Evolutionary conservation across 30 jellyfish, hydroid and myxozoan genomes (phyloP).

Genomic region (Phacellophora camtschatica): DNA sequence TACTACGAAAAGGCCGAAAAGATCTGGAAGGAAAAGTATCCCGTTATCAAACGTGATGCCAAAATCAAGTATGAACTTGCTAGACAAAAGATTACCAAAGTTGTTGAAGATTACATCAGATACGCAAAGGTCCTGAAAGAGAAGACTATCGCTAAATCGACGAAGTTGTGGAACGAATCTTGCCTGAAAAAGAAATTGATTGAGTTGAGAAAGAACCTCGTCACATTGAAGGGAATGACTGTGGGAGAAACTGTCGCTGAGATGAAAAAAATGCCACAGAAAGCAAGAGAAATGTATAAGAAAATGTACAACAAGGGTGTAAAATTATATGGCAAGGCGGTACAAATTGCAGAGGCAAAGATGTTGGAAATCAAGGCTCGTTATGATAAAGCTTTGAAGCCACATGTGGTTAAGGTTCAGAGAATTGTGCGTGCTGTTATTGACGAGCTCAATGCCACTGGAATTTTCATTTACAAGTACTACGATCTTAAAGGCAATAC

Average conservation of each 20-base stretch:
- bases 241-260: constrained; percentile 91
- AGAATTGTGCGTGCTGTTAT: constrained; percentile 34
- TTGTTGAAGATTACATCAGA: constrained; percentile 29
- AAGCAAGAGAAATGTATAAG: constrained; percentile 19
- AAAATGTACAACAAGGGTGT: constrained; percentile 20
- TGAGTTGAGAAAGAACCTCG: constrained; percentile 35
- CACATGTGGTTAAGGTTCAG: constrained; percentile 37
- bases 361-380: constrained; percentile 12
- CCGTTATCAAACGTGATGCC: constrained; percentile 28
- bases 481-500: constrained; percentile 62
- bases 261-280: constrained; percentile 72
- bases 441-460: constrained; percentile 72
- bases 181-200: constrained; percentile 37
- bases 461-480: constrained; percentile 59
- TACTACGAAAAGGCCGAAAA: constrained; percentile 56
- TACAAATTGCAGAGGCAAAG: neutral
- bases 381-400: constrained; percentile 17
- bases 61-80: constrained; percentile 29
- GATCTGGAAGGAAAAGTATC: constrained; percentile 67
- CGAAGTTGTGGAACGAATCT: constrained; percentile 67
- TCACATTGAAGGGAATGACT: constrained; percentile 79
- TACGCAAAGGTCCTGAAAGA: constrained; percentile 64
- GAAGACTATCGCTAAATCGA: constrained; percentile 21
- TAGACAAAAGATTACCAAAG: constrained; percentile 2
- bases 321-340: constrained; percentile 21